These are phyloP conservation scores for Borostomias antarcticus DNA, from an alignment of 2,797 vertebrate species.

Conservation along the genomic window DNA sequence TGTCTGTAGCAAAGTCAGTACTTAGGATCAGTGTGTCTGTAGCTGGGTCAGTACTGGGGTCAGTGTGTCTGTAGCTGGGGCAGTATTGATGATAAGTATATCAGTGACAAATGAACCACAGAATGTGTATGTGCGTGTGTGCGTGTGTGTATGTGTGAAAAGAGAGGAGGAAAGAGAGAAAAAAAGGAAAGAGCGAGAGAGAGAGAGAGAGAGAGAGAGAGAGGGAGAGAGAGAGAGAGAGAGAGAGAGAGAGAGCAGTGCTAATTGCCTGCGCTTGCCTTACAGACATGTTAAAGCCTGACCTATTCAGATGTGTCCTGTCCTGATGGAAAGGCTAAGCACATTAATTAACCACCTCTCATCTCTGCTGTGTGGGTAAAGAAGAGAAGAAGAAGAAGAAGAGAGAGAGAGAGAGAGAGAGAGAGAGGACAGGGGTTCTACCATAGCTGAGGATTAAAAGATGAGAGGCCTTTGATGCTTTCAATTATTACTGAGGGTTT, in stretches of 20 bases:
- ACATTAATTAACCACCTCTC: constrained; percentile 61
- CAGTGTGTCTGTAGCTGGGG: too few species aligned
- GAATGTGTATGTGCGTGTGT: constrained; percentile 31
- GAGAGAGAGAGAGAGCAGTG: constrained; percentile 9
- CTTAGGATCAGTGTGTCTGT: background rate
- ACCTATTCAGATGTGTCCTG: constrained; percentile 65
- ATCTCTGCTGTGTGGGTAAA: constrained; percentile 45
- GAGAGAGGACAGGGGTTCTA: constrained; percentile 42
- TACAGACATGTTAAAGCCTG: constrained; percentile 54
- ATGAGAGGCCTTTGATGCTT: constrained; percentile 58
- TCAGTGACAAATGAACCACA: constrained; percentile 48
- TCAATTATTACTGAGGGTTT: constrained; percentile 65
- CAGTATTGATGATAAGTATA: background rate
- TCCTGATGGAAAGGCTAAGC: constrained; percentile 64
- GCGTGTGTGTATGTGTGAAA: constrained; percentile 26
- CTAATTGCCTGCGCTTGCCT: constrained; percentile 38
- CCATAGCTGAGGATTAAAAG: constrained; percentile 56
- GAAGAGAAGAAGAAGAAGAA: constrained; percentile 21
- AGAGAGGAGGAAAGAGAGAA: constrained; percentile 28
- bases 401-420: constrained; percentile 23
- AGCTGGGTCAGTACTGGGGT: background rate
- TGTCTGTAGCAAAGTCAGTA: background rate
- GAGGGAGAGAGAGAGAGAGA: constrained; percentile 2
- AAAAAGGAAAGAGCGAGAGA: constrained; percentile 28
- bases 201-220: constrained; percentile 15